Conservation (phyloP, 2,888 invertebrate species). For the Acronicta aceris region DNA sequence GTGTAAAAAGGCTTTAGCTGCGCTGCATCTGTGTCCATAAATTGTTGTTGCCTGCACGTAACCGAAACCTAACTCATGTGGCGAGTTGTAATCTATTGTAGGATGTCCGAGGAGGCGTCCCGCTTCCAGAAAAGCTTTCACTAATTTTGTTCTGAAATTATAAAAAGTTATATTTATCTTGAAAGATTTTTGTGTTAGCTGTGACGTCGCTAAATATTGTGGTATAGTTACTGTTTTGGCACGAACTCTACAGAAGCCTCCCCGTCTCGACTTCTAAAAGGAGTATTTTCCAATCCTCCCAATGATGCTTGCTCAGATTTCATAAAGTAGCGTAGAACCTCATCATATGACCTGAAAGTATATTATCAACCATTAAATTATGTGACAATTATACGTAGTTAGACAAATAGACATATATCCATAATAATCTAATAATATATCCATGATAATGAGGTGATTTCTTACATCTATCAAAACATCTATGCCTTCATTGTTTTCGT, state of each 20-base stretch:
- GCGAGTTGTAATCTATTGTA: slow-evolving; percentile 92
- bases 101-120: slow-evolving; percentile 91
- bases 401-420: no score
- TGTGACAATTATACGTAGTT: no score
- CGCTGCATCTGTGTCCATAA: slow-evolving; percentile 91
- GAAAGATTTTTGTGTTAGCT: not conserved
- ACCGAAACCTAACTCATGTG: slow-evolving; percentile 90
- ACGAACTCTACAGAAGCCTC: slow-evolving; percentile 90
- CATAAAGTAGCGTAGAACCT: slow-evolving; percentile 90
- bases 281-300: slow-evolving; percentile 80
- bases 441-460: no score
- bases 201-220: not conserved
- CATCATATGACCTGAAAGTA: slow-evolving; percentile 88
- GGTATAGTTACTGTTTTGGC: slow-evolving; percentile 75
- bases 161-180: not conserved
- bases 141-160: slow-evolving; percentile 76
- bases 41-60: slow-evolving; percentile 90
- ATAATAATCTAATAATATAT: no score
- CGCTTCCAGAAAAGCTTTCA: slow-evolving; percentile 89
- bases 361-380: no score
- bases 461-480: no score
- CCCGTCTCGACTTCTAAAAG: slow-evolving; percentile 90
- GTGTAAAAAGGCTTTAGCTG: slow-evolving; percentile 91
- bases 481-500: no score
- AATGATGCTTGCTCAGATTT: slow-evolving; percentile 89